phyloP scores from a whole-genome alignment of 1,140 invertebrate genomes.

The Bactericera cockerelli region DNA sequence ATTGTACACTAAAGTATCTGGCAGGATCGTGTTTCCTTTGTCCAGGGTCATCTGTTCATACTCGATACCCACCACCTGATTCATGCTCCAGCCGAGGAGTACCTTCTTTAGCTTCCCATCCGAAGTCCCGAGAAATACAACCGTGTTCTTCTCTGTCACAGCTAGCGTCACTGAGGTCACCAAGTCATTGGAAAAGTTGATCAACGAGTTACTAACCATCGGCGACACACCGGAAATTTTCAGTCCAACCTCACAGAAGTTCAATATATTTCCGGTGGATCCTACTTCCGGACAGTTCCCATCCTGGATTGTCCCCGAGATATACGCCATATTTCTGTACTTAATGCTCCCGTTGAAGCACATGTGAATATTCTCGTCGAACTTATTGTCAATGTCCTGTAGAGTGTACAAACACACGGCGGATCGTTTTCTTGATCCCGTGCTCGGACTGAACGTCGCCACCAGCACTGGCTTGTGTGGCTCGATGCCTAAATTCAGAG shows the following conservation, averaged over 20 bases:
- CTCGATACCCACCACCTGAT: slow-evolving; percentile 39
- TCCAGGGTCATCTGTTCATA: slow-evolving; percentile 64
- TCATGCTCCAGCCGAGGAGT: slow-evolving; percentile 7
- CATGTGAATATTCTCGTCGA: slow-evolving; percentile 88
- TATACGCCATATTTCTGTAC: slow-evolving; percentile 81
- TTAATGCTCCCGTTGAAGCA: slow-evolving; percentile 89
- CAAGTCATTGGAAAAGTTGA: slow-evolving; percentile 63
- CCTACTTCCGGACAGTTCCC: slow-evolving; percentile 75
- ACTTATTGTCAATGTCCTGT: slow-evolving; percentile 76
- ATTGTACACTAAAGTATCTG: slow-evolving; percentile 62
- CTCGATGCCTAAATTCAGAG: slow-evolving; percentile 57
- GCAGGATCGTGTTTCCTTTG: slow-evolving; percentile 51
- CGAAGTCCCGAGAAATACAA: slow-evolving; percentile 78
- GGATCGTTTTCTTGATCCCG: slow-evolving; percentile 54
- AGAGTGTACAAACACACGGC: slow-evolving; percentile 75
- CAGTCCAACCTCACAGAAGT: slow-evolving; percentile 80
- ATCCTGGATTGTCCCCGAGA: slow-evolving; percentile 77
- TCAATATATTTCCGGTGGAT: slow-evolving; percentile 72
- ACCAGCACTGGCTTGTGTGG: slow-evolving; percentile 62
- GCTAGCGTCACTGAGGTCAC: slow-evolving; percentile 65
- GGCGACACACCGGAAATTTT: slow-evolving; percentile 81
- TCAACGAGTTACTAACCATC: slow-evolving; percentile 51
- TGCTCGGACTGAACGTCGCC: slow-evolving; percentile 67
- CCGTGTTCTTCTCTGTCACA: slow-evolving; percentile 73
- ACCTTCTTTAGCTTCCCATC: slow-evolving; percentile 65